These are phyloP conservation scores for Nemotelus nigrinus DNA, from an alignment of 2,888 invertebrate species.

Conservation along the genomic window DNA sequence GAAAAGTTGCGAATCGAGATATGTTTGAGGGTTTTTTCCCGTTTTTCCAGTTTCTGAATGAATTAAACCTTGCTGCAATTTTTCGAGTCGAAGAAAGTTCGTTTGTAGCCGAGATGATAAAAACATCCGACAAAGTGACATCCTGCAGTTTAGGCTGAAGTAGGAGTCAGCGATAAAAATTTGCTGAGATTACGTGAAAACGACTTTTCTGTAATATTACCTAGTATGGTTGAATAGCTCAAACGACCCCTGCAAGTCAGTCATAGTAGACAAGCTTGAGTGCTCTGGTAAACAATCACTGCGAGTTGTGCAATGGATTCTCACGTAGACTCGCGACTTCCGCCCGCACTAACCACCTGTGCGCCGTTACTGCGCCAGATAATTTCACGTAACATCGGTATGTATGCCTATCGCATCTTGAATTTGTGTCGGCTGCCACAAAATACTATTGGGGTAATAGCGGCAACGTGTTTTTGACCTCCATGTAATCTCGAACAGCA, in stretches of 20 bases:
- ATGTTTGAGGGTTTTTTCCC: not conserved
- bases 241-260: too few relatives aligned
- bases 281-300: conserved; percentile 6
- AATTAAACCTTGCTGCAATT: not conserved
- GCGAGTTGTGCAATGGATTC: conserved; percentile 17
- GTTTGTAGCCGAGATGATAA: not conserved
- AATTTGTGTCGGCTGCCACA: not conserved
- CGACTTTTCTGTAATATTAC: too few relatives aligned
- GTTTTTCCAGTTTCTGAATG: conserved; percentile 35
- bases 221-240: too few relatives aligned
- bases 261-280: too few relatives aligned
- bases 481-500: not conserved
- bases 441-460: conserved; percentile 1
- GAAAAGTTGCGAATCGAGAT: conserved; percentile 10
- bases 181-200: not conserved
- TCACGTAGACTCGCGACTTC: conserved; percentile 5
- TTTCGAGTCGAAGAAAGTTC: not conserved
- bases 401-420: conserved; percentile 7
- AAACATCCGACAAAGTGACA: not conserved
- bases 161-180: conserved; percentile 32
- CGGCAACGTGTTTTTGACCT: conserved; percentile 12
- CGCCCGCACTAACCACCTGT: conserved; percentile 34
- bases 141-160: not conserved
- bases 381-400: conserved; percentile 26
- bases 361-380: conserved; percentile 1